Evolutionary conservation across 2,797 vertebrate genomes (phyloP).

Genomic region (Gastrophryne carolinensis): DNA sequence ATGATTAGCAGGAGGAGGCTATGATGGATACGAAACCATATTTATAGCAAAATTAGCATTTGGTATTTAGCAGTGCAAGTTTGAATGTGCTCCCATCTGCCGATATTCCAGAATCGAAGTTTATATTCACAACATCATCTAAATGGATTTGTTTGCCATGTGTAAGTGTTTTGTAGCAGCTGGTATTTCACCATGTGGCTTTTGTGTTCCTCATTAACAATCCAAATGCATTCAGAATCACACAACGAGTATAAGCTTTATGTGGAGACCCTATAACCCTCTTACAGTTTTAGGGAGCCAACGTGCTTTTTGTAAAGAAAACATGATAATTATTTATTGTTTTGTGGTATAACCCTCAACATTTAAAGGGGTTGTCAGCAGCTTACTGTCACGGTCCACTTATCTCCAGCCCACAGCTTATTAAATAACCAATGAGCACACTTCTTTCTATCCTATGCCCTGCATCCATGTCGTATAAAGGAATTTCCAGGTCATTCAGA

Average conservation of each 20-base stretch:
- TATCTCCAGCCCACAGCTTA: no score
- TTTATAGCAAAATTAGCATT: slow-evolving; percentile 27
- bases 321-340: no score
- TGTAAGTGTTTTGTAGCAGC: slow-evolving; percentile 2
- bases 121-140: not conserved
- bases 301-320: no score
- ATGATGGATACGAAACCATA: slow-evolving; percentile 1
- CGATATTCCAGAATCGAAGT: not conserved
- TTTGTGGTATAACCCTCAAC: no score
- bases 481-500: no score
- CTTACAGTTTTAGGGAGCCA: no score
- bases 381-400: no score
- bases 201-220: not conserved
- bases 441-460: no score
- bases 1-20: not conserved
- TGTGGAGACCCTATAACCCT: no score
- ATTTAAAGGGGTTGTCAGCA: no score
- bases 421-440: no score
- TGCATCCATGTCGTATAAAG: no score
- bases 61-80: not conserved
- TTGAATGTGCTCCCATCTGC: not conserved
- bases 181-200: slow-evolving; percentile 1
- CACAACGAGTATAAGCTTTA: not conserved
- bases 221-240: not conserved
- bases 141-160: slow-evolving; percentile 4